Conservation (phyloP, 2,888 invertebrate species). For the Drosophila parthenogenetica region DNA sequence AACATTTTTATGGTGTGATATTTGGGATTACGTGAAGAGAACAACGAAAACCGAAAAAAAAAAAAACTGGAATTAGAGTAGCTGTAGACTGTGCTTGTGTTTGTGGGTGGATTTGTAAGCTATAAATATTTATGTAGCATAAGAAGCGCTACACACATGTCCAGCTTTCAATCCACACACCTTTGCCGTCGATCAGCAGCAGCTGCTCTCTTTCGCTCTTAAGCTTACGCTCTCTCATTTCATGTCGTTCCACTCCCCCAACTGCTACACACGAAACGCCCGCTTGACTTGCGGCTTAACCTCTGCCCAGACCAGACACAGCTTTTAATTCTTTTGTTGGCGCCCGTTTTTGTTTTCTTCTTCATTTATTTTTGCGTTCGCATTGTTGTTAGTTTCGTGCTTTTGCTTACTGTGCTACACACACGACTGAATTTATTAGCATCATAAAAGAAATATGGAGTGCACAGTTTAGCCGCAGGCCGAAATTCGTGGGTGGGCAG, state of each 20-base stretch:
- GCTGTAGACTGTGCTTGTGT: constrained; percentile 1
- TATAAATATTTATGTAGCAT: constrained; percentile 2
- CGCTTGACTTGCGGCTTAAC: constrained; percentile 62
- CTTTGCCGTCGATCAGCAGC: neutral
- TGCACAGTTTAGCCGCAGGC: constrained; percentile 2
- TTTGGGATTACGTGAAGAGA: constrained; percentile 29
- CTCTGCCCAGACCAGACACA: constrained; percentile 20
- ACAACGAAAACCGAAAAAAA: neutral
- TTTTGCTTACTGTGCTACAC: constrained; percentile 60
- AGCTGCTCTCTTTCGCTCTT: neutral
- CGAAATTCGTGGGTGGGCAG: constrained; percentile 58
- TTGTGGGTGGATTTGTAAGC: constrained; percentile 26
- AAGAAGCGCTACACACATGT: constrained; percentile 10
- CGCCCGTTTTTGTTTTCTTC: constrained; percentile 21
- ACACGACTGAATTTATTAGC: constrained; percentile 23
- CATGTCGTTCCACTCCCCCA: constrained; percentile 10
- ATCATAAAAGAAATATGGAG: constrained; percentile 12
- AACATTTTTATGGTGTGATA: constrained; percentile 36
- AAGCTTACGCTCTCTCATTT: constrained; percentile 18
- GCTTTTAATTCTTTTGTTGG: constrained; percentile 41
- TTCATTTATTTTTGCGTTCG: constrained; percentile 31
- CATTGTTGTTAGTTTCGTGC: constrained; percentile 28
- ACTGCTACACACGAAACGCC: constrained; percentile 42
- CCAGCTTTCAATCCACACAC: constrained; percentile 3
- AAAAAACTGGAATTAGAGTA: constrained; percentile 25